These are phyloP conservation scores for Hypomesus transpacificus DNA, from an alignment of 2,113 vertebrate species.

Conservation along the genomic window DNA sequence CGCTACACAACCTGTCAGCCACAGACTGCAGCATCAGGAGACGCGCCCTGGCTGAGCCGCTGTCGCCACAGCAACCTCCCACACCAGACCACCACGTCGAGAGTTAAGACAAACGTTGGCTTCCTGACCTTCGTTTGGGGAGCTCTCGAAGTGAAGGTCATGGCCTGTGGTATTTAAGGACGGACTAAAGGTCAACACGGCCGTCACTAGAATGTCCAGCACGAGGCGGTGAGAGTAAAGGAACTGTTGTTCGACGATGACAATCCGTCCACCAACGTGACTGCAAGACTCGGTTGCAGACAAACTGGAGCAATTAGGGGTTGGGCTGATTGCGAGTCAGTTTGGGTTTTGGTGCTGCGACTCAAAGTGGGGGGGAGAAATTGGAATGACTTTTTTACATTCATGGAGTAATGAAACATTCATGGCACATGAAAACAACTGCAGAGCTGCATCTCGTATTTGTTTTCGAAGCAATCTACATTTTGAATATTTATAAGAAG, in stretches of 20 bases:
- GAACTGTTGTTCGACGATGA: not conserved
- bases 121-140: too few relatives aligned
- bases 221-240: too few relatives aligned
- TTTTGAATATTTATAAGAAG: slow-evolving; percentile 63
- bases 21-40: slow-evolving; percentile 60
- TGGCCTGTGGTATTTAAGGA: slow-evolving; percentile 40
- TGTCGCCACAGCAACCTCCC: slow-evolving; percentile 40
- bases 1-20: slow-evolving; percentile 65
- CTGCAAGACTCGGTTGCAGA: slow-evolving; percentile 20
- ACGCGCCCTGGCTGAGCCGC: slow-evolving; percentile 67
- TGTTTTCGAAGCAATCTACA: slow-evolving; percentile 49
- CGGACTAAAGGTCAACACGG: slow-evolving; percentile 33
- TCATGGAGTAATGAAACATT: slow-evolving; percentile 61
- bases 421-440: slow-evolving; percentile 55
- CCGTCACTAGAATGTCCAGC: too few relatives aligned
- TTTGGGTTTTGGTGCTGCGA: slow-evolving; percentile 14
- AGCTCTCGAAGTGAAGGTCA: slow-evolving; percentile 31
- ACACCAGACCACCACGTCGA: not conserved
- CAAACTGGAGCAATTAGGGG: slow-evolving; percentile 20
- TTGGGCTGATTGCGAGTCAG: slow-evolving; percentile 30
- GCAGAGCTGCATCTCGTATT: slow-evolving; percentile 50
- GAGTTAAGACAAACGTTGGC: too few relatives aligned
- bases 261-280: slow-evolving; percentile 1
- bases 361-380: slow-evolving; percentile 29
- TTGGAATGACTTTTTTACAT: slow-evolving; percentile 52